A percentile compares a stretch with the other conserved stretches of the same genome.
Evolutionary conservation across 2,797 vertebrate species (phyloP).

Genomic region (Discoglossus pictus): DNA sequence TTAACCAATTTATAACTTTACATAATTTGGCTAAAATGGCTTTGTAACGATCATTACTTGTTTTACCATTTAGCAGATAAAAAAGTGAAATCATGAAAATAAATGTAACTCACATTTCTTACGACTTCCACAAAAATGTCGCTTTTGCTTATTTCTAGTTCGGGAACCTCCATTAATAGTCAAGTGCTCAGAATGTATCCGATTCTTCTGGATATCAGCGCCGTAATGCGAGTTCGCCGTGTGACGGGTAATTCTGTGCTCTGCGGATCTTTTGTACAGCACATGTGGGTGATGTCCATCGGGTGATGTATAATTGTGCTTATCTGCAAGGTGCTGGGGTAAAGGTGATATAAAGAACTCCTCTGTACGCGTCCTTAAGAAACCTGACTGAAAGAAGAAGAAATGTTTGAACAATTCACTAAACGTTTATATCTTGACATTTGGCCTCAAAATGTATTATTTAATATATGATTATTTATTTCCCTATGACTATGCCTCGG

Average conservation of each 20-base stretch:
- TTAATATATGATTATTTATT: no score
- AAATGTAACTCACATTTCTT: slow-evolving; percentile 99
- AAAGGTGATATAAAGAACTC: slow-evolving; percentile 92
- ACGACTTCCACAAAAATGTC: slow-evolving; percentile 96
- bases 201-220: background rate
- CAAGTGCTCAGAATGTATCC: background rate
- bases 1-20: no score
- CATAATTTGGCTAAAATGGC: no score
- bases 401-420: slow-evolving; percentile 33
- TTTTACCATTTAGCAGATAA: no score
- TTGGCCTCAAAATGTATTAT: no score
- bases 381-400: slow-evolving; percentile 83
- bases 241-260: slow-evolving; percentile 72
- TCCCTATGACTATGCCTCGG: no score
- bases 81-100: slow-evolving; percentile 73
- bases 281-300: slow-evolving; percentile 89
- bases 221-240: slow-evolving; percentile 52
- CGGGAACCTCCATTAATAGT: background rate
- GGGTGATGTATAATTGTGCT: slow-evolving; percentile 85
- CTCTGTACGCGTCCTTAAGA: slow-evolving; percentile 82
- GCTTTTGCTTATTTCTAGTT: slow-evolving; percentile 67
- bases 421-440: no score
- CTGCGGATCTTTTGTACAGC: slow-evolving; percentile 88
- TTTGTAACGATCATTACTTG: no score
- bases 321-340: slow-evolving; percentile 81